Conservation (phyloP, 2,888 invertebrate species). For the Drosophila maculinotata region DNA sequence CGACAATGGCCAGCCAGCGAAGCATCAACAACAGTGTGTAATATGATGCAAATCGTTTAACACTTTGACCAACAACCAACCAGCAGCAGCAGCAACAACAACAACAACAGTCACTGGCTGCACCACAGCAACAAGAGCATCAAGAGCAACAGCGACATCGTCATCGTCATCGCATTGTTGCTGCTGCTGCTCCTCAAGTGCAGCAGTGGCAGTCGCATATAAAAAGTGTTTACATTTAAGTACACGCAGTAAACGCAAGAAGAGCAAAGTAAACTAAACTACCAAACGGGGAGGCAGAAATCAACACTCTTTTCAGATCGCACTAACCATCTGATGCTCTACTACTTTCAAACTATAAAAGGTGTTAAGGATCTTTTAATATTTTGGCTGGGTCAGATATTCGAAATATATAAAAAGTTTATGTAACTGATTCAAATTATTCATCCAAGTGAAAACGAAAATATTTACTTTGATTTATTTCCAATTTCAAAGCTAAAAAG, state of each 20-base stretch:
- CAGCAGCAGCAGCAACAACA: slow-evolving; percentile 35
- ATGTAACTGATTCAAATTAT: no score
- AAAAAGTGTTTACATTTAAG: slow-evolving; percentile 65
- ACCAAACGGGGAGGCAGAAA: slow-evolving; percentile 38
- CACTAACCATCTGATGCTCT: slow-evolving; percentile 37
- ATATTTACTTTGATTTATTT: no score
- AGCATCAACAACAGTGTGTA: slow-evolving; percentile 70
- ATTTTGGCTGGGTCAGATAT: no score
- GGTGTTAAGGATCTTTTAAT: neutral
- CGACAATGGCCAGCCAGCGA: slow-evolving; percentile 73
- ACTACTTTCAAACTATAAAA: neutral
- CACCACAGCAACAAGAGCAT: slow-evolving; percentile 20
- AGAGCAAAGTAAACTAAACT: slow-evolving; percentile 58
- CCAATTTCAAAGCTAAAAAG: neutral
- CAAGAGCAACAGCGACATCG: slow-evolving; percentile 30
- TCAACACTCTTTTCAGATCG: neutral
- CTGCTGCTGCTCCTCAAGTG: slow-evolving; percentile 65
- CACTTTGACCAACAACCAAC: slow-evolving; percentile 74
- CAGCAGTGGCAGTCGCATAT: slow-evolving; percentile 64
- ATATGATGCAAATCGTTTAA: slow-evolving; percentile 79
- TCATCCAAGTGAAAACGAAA: no score
- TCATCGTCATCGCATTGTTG: slow-evolving; percentile 65
- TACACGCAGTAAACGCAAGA: no score
- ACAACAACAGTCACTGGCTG: slow-evolving; percentile 14
- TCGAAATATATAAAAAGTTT: no score